Evolutionary conservation across 1,140 invertebrate genomes (phyloP), one percentile per base, ranked within the genome.

Genomic region (Leptopilina clavipes): DNA sequence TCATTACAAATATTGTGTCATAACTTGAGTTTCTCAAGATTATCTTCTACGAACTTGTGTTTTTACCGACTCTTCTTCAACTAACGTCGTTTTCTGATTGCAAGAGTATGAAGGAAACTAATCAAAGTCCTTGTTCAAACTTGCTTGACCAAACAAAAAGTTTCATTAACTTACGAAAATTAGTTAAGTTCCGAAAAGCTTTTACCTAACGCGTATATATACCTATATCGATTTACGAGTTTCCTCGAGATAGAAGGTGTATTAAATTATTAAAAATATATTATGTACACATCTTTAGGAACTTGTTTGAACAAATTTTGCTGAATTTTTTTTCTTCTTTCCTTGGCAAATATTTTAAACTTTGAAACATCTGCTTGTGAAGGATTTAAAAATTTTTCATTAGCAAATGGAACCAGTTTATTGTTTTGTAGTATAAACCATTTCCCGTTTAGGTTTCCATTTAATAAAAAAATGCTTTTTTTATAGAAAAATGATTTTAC

Each of bases 81-180:
- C 12, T 3, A 65, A 65, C 22, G 59, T n/a, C 59, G 22, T 12
- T 65, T n/a, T 3, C 19, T 65, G 59, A 65, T 37, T 65, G 59
- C 25, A 31, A 65, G 19, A 65, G 59, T 65, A 65, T 65, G 22
- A 65, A 65, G 12, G 6, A 17, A 65, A 65, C 59, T 65, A 25
- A 65, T 65, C 59, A 65, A 65, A 65, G 25, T n/a, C 59, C 25
- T 65, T 65, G 22, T 65, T 65, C 19, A 31, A 65, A 37, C 59
- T 65, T 65, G 59, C 59, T 65, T 65, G 25, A 37, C 59, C 25
- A 65, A 65, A 65, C 59, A 65, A n/a, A 31, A 65, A 65, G 22
- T 65, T 65, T 65, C 14, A 31, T 65, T 7, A 65, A 65, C 59
- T 65, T 31, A 65, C 59, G 59, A n/a, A 37, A 10, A 65, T 65